Conservation (phyloP, 2,888 invertebrate species). For the Ochropleura leucogaster region DNA sequence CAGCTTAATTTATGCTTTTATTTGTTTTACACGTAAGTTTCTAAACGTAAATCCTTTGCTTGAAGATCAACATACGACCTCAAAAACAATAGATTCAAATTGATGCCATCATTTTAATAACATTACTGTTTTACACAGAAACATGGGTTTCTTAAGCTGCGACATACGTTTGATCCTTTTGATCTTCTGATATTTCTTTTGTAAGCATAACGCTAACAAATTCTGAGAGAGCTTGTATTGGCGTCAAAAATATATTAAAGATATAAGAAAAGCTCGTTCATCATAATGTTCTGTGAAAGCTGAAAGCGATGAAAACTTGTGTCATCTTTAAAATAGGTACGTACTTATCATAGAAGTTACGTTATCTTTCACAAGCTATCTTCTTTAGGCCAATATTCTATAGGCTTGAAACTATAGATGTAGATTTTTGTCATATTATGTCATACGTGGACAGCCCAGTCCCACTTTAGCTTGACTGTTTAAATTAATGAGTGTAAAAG, state of each 20-base stretch:
- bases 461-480: too few species aligned
- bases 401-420: neutral
- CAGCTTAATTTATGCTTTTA: too few species aligned
- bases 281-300: neutral
- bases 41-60: neutral
- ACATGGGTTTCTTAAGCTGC: neutral
- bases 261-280: conserved; percentile 17
- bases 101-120: neutral
- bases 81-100: neutral
- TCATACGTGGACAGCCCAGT: too few species aligned
- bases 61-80: neutral
- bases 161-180: conserved; percentile 35
- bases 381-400: neutral
- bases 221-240: neutral
- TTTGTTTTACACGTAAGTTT: neutral
- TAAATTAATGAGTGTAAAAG: too few species aligned
- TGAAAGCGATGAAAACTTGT: conserved; percentile 9
- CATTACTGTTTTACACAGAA: neutral
- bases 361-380: neutral
- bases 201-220: conserved; percentile 14
- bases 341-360: neutral
- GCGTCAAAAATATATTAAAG: conserved; percentile 13
- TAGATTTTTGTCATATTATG: neutral
- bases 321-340: neutral
- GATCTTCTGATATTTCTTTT: conserved; percentile 28